Percentiles rank a stretch among this genome's conserved stretches.
Conservation (phyloP, 2,113 vertebrate genomes). For the Saiga tatarica region DNA sequence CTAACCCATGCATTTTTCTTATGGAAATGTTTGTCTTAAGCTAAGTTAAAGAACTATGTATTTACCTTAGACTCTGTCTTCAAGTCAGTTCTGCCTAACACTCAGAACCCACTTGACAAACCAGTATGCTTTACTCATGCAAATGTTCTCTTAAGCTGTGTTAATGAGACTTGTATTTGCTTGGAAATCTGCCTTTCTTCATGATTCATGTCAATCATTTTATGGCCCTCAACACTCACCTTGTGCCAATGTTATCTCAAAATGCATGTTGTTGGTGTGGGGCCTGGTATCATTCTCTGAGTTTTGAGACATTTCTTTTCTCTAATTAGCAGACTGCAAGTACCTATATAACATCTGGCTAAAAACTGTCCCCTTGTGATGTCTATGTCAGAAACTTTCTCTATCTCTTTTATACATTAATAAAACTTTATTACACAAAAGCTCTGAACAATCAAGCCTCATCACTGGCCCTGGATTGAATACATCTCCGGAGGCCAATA, state of each 20-base stretch:
- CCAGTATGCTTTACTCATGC: neutral
- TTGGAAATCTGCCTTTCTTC: neutral
- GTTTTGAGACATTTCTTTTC: neutral
- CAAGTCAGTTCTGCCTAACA: neutral
- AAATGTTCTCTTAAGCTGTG: neutral
- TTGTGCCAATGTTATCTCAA: neutral
- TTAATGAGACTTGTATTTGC: neutral
- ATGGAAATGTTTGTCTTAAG: neutral
- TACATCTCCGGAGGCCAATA: neutral
- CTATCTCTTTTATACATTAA: neutral
- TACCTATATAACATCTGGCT: neutral
- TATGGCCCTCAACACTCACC: neutral
- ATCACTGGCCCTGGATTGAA: neutral
- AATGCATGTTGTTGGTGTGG: neutral
- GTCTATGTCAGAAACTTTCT: neutral
- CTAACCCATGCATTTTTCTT: neutral
- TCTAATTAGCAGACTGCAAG: neutral
- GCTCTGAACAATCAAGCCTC: neutral
- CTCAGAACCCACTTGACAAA: neutral
- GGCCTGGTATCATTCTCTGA: neutral
- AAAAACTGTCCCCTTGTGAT: neutral
- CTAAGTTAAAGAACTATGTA: neutral
- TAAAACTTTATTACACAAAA: neutral
- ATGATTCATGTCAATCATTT: neutral
- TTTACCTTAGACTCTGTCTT: neutral